phyloP scores from a whole-genome alignment of 1,140 invertebrate species.

The Halesus radiatus region DNA sequence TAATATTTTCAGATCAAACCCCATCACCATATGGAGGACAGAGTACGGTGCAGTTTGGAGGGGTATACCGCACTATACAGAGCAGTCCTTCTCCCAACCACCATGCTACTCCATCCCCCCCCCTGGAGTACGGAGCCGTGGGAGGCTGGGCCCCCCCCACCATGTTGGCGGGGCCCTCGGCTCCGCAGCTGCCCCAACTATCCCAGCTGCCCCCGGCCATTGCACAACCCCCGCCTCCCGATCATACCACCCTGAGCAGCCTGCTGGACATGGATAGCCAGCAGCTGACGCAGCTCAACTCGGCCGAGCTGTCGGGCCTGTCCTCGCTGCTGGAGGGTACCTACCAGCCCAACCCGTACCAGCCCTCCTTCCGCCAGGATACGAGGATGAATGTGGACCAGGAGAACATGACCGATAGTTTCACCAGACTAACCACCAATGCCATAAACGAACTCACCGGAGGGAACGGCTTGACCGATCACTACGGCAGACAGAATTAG shows the following conservation, averaged over 20 bases:
- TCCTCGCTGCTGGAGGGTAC: constrained; percentile 49
- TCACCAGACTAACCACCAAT: constrained; percentile 65
- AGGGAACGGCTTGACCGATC: constrained; percentile 10
- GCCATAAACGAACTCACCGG: constrained; percentile 37
- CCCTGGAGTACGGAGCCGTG: constrained; percentile 32
- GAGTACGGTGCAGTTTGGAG: constrained; percentile 41
- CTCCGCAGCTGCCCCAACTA: background rate
- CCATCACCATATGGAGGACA: constrained; percentile 55
- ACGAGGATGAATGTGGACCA: constrained; percentile 50
- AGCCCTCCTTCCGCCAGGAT: constrained; percentile 52
- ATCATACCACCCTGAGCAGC: constrained; percentile 48
- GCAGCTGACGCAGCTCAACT: constrained; percentile 66
- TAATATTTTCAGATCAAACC: constrained; percentile 53
- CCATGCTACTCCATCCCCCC: constrained; percentile 44
- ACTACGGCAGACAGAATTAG: constrained; percentile 18
- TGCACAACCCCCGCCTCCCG: background rate
- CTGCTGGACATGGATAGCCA: constrained; percentile 68
- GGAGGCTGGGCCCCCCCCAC: constrained; percentile 25
- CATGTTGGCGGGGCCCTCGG: background rate
- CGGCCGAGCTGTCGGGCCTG: constrained; percentile 61
- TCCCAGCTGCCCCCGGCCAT: background rate
- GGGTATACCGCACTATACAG: constrained; percentile 49
- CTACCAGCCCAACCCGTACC: constrained; percentile 51
- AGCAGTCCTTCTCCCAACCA: constrained; percentile 54
- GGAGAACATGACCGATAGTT: constrained; percentile 69